Conservation (phyloP, 2,888 invertebrate species). For the Drosophila dives region DNA sequence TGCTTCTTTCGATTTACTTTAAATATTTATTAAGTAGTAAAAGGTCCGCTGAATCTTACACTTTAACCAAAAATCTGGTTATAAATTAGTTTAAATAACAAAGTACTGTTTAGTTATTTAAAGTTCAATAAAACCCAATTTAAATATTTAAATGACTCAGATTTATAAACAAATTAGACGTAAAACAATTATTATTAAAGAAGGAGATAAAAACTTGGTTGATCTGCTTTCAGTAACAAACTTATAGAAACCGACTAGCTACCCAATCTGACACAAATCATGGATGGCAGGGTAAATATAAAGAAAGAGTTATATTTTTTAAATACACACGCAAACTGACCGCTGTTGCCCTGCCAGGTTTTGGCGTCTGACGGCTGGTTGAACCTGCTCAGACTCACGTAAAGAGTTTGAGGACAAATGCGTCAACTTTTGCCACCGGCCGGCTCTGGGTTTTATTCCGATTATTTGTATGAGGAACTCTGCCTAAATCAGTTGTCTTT, state of each 20-base stretch:
- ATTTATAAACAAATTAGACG: neutral
- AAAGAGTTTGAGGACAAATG: slow-evolving; percentile 7
- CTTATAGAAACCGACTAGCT: neutral
- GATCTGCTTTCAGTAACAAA: neutral
- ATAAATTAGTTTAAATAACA: too few species aligned
- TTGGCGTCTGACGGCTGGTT: slow-evolving; percentile 16
- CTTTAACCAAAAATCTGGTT: too few species aligned
- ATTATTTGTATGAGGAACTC: slow-evolving; percentile 7
- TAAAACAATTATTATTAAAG: neutral
- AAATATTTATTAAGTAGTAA: too few species aligned
- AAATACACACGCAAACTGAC: neutral
- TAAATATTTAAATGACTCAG: neutral
- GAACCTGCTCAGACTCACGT: slow-evolving; percentile 64
- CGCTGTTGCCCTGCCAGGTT: slow-evolving; percentile 4
- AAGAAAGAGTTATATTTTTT: neutral
- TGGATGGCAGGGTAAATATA: neutral
- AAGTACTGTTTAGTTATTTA: too few species aligned
- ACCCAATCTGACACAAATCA: neutral
- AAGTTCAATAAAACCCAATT: too few species aligned
- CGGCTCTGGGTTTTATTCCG: slow-evolving; percentile 24
- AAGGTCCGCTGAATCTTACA: too few species aligned
- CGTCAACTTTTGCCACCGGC: slow-evolving; percentile 38
- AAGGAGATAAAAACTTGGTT: neutral
- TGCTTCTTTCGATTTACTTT: too few species aligned
- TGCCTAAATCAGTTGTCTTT: slow-evolving; percentile 12